Conservation (phyloP, 2,797 vertebrate genomes). For the Alectoris magna region DNA sequence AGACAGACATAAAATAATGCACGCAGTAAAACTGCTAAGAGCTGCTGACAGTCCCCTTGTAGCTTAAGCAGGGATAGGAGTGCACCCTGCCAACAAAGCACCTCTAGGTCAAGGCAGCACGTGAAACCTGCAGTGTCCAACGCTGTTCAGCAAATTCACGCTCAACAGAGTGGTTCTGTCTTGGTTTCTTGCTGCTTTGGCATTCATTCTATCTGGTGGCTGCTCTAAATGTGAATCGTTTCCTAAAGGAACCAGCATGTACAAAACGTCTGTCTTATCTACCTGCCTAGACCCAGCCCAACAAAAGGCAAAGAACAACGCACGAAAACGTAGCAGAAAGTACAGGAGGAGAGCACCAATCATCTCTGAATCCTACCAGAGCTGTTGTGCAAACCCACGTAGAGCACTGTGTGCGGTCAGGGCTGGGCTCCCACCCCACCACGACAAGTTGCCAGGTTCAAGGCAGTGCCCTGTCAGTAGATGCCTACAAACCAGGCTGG, state of each 20-base stretch:
- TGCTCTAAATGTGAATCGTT: not conserved
- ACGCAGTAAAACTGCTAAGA: not conserved
- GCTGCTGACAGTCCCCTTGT: not conserved
- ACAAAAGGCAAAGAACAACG: not conserved
- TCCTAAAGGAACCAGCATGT: rapidly evolving
- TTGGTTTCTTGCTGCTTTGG: not conserved
- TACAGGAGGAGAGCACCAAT: rapidly evolving
- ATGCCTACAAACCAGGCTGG: no score
- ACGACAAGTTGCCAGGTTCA: no score
- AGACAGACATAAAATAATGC: not conserved
- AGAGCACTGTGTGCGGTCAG: rapidly evolving
- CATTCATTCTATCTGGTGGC: not conserved
- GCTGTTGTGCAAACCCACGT: not conserved
- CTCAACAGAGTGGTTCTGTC: not conserved
- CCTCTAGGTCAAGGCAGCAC: not conserved
- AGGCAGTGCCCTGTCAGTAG: not conserved
- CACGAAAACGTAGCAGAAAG: rapidly evolving
- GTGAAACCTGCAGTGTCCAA: not conserved
- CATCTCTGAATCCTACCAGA: not conserved
- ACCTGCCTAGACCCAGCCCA: not conserved
- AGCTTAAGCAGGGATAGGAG: not conserved
- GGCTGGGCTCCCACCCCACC: rapidly evolving
- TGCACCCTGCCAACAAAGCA: not conserved
- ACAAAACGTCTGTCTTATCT: not conserved
- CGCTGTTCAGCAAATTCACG: not conserved